Evolutionary conservation across 1,140 invertebrate genomes (phyloP).

Genomic region (Bombyx mandarina): DNA sequence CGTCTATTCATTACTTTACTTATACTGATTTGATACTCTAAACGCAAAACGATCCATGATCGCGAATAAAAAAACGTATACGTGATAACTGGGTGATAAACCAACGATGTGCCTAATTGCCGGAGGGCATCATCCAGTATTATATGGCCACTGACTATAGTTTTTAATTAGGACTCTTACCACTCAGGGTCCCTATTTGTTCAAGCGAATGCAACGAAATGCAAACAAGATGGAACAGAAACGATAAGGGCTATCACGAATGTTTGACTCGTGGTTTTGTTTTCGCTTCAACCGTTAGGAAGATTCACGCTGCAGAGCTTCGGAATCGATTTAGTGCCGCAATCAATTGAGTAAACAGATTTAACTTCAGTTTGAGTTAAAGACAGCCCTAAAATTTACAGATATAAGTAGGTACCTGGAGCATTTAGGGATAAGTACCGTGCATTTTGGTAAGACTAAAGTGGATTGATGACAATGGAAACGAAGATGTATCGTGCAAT

Average conservation of each 20-base stretch:
- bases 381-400: constrained; percentile 9
- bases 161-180: constrained; percentile 63
- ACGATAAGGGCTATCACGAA: constrained; percentile 46
- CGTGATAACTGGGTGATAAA: constrained; percentile 9
- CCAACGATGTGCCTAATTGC: constrained; percentile 40
- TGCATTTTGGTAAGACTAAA: too few relatives aligned
- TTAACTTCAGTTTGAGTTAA: constrained; percentile 30
- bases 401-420: too few relatives aligned
- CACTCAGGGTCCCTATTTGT: constrained; percentile 55
- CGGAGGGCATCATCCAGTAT: constrained; percentile 32
- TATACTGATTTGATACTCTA: too few relatives aligned
- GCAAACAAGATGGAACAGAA: constrained; percentile 31
- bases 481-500: too few relatives aligned
- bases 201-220: constrained; percentile 48
- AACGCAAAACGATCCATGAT: too few relatives aligned
- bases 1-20: too few relatives aligned
- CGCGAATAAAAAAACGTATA: too few relatives aligned
- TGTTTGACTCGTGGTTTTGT: constrained; percentile 38
- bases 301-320: constrained; percentile 42
- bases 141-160: constrained; percentile 20
- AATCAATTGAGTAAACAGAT: constrained; percentile 46
- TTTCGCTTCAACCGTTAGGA: constrained; percentile 42
- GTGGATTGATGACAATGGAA: too few relatives aligned
- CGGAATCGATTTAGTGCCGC: constrained; percentile 36
- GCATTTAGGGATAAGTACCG: too few relatives aligned